Evolutionary conservation across 1,140 invertebrate genomes (phyloP), one percentile per base, ranked within the genome.

Genomic region (Fopius arisanus): DNA sequence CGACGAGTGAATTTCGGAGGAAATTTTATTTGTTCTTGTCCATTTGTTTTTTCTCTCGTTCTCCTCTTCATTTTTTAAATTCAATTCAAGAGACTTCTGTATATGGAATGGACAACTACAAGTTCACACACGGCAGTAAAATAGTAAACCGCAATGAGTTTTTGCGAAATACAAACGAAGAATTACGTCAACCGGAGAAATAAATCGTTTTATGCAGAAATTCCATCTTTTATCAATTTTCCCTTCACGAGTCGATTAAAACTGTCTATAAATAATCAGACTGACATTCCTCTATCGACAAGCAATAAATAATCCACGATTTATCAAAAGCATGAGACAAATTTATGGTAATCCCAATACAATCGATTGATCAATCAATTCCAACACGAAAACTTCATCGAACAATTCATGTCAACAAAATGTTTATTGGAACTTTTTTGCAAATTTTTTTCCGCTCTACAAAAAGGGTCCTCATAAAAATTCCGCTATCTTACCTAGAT

Each of bases 91-190:
- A 21, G 54, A 3, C 10, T 14, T 23, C 54, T 23, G 0, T 59
- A 26, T 59, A 59, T 26, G 54, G 54, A 59, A 59, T 3, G 54
- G 21, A 59, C 54, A 23, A 59, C 54, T 23, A 26, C 23, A 19
- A 14, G 23, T 59, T 59, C 21, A 59, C 54, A 26, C 54, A 59
- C 23, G 19, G 10, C 21, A 59, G 54, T 26, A 59, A 59, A 59
- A 23, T 7, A 59, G 21, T 59, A 3, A n/a, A 16, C 14, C 7
- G 21, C 21, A 26, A 59, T 59, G 54, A 4, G 9, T 59, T 59
- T 59, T 59, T 59, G 54, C 54, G 54, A 59, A 26, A 59, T 59
- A 59, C 54, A 59, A 59, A 59, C 54, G 5, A 12, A 59, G 54
- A 26, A 14, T 59, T 59, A 59, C 54, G 54, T 59, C 54, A 59